Evolutionary conservation across 1,140 invertebrate genomes (phyloP).

Genomic region (Mycetomoellerius zeteki): DNA sequence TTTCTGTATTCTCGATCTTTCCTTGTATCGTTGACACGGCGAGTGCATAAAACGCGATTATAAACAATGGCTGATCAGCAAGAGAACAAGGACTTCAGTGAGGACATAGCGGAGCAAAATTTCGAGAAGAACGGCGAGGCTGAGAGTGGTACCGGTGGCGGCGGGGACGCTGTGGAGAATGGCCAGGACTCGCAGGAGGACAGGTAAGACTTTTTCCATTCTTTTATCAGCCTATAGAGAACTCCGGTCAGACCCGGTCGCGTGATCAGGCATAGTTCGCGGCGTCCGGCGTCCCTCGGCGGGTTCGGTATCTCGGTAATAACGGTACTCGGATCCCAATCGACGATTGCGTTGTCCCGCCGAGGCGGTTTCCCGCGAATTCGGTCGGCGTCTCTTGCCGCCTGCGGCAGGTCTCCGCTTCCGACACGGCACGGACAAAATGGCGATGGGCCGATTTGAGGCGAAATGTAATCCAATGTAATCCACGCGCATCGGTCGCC

Average conservation of each 20-base stretch:
- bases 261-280: not conserved
- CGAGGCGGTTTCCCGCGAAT: constrained; percentile 49
- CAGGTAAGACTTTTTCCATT: constrained; percentile 80
- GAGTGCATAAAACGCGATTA: constrained; percentile 25
- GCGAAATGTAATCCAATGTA: constrained; percentile 71
- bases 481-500: constrained; percentile 75
- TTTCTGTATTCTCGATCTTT: constrained; percentile 49
- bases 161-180: constrained; percentile 84
- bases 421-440: constrained; percentile 70
- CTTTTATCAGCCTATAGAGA: not conserved
- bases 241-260: no score
- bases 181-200: constrained; percentile 85
- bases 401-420: constrained; percentile 48
- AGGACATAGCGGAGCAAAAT: constrained; percentile 84
- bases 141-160: constrained; percentile 76
- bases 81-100: constrained; percentile 86
- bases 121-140: constrained; percentile 86
- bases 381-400: constrained; percentile 44
- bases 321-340: not conserved
- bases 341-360: not conserved
- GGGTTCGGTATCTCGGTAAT: not conserved
- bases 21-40: constrained; percentile 22
- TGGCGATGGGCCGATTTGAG: constrained; percentile 71
- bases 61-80: constrained; percentile 83
- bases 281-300: not conserved